Percentiles rank a stretch among this genome's conserved stretches.
phyloP scores from a whole-genome alignment of 64 coral and sea anemone genomes.

The Porites australiensis region DNA sequence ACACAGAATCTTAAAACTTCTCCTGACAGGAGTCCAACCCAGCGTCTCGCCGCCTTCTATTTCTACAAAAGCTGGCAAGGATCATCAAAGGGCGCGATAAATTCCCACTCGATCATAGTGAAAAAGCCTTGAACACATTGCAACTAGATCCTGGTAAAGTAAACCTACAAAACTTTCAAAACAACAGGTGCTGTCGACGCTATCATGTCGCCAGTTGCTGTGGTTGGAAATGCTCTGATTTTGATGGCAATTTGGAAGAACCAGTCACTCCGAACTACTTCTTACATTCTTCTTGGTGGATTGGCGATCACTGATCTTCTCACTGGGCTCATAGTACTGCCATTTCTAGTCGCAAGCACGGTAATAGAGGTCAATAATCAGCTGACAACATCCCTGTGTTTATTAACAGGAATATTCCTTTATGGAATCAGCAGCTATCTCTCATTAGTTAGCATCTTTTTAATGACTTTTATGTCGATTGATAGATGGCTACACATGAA shows the following conservation, averaged over 20 bases:
- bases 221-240: not conserved
- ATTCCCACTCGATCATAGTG: no score
- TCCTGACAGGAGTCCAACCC: no score
- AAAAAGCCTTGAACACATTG: no score
- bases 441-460: not conserved
- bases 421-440: no score
- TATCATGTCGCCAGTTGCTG: not conserved
- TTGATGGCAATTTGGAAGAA: not conserved
- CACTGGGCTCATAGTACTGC: not conserved
- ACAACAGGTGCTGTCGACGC: not conserved
- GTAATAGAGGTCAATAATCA: not conserved
- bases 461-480: not conserved
- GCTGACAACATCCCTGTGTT: not conserved
- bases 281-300: not conserved
- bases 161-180: no score
- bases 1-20: no score
- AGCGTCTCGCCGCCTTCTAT: no score
- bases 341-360: not conserved
- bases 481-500: not conserved
- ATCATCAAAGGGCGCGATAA: no score
- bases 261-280: not conserved
- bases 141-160: no score
- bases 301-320: not conserved
- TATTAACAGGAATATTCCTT: no score
- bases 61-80: no score